phyloP scores from a whole-genome alignment of 2,113 vertebrate species.

The Prionailurus bengalensis region DNA sequence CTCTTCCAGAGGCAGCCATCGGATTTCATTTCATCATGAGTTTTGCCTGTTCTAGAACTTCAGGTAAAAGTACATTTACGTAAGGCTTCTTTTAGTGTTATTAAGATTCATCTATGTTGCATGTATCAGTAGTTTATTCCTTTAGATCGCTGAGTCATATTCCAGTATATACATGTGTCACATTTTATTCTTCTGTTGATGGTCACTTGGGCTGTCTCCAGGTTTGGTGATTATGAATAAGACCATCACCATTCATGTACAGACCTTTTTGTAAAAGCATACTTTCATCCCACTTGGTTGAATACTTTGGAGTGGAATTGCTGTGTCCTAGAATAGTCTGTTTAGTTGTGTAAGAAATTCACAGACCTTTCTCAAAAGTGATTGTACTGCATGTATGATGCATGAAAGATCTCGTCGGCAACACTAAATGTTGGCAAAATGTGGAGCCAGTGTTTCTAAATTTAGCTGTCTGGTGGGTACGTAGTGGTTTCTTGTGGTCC shows the following conservation, averaged over 20 bases:
- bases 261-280: background rate
- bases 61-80: background rate
- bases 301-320: background rate
- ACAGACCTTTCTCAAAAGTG: background rate
- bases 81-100: background rate
- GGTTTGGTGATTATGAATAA: background rate
- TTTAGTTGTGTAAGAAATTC: background rate
- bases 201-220: background rate
- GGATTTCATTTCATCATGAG: background rate
- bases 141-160: background rate
- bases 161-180: background rate
- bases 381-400: background rate
- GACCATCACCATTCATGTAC: background rate
- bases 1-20: background rate
- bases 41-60: slow-evolving; percentile 12
- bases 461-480: background rate
- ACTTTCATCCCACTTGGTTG: background rate
- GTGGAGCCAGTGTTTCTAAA: background rate
- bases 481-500: background rate
- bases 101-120: background rate
- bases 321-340: background rate
- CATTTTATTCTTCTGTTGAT: background rate
- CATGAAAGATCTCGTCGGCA: background rate
- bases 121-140: background rate
- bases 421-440: background rate